Evolutionary conservation across 2,797 vertebrate genomes (phyloP).

Genomic region (Siniperca undulata): DNA sequence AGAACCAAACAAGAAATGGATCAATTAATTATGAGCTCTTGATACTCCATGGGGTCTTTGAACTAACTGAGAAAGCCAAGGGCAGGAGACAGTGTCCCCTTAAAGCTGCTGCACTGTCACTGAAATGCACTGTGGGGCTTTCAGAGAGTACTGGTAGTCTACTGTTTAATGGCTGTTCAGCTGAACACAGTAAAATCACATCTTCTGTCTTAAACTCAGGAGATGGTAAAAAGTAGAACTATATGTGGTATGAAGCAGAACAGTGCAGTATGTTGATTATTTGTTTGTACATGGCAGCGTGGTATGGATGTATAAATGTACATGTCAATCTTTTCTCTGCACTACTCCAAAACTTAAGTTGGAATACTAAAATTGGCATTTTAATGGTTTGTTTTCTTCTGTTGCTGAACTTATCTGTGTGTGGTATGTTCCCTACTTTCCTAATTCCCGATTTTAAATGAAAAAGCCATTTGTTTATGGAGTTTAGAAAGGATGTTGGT

Average conservation of each 20-base stretch:
- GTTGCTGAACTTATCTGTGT: background rate
- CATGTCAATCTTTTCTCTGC: background rate
- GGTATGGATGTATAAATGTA: background rate
- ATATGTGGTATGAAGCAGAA: slow-evolving; percentile 14
- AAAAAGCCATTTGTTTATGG: background rate
- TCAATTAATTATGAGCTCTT: slow-evolving; percentile 73
- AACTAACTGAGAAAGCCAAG: slow-evolving; percentile 50
- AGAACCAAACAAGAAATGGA: slow-evolving; percentile 56
- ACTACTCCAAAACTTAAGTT: background rate
- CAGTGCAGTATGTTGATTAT: background rate
- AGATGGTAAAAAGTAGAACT: slow-evolving; percentile 7
- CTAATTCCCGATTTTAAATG: too few relatives aligned
- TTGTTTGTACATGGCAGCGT: background rate
- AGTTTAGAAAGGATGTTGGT: background rate
- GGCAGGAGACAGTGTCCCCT: slow-evolving; percentile 41
- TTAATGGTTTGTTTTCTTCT: background rate
- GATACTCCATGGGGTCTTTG: slow-evolving; percentile 51
- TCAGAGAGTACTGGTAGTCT: background rate
- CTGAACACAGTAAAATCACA: slow-evolving; percentile 16
- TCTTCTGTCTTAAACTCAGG: slow-evolving; percentile 1
- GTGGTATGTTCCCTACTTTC: background rate
- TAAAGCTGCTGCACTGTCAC: slow-evolving; percentile 38
- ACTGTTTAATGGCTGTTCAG: slow-evolving; percentile 29
- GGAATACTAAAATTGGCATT: slow-evolving; percentile 16
- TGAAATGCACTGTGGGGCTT: slow-evolving; percentile 47